These are phyloP conservation scores for Peromyscus attwateri DNA, from an alignment of 2,797 vertebrate species.

Conservation along the genomic window DNA sequence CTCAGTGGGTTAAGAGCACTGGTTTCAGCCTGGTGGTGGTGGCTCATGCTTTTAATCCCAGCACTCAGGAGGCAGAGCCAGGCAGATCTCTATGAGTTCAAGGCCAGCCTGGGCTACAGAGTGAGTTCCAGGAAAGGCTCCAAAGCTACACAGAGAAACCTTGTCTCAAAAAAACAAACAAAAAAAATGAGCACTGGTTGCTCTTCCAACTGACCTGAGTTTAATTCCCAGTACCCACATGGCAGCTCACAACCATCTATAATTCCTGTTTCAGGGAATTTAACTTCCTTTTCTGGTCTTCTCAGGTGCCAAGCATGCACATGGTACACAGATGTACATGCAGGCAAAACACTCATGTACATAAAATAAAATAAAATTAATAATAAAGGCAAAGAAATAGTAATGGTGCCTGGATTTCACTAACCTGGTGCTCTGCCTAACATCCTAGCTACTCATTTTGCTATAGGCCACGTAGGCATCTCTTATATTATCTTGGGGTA, in stretches of 20 bases:
- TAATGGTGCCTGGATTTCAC: background rate
- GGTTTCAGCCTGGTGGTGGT: too few species aligned
- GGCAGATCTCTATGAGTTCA: too few species aligned
- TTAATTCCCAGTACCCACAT: background rate
- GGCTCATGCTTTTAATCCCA: too few species aligned
- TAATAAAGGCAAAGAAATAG: background rate
- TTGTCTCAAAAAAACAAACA: too few species aligned
- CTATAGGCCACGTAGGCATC: background rate
- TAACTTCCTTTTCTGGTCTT: background rate
- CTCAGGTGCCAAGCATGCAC: background rate
- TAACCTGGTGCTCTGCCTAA: background rate
- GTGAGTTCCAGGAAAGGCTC: too few species aligned
- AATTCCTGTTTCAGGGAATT: background rate
- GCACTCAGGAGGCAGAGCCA: too few species aligned
- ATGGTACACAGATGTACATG: too few species aligned
- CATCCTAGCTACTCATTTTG: background rate
- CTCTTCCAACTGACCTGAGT: background rate
- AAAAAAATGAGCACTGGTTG: background rate
- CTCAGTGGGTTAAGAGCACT: background rate
- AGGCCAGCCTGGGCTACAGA: too few species aligned
- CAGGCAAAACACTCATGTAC: background rate
- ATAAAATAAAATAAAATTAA: background rate
- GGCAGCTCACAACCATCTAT: background rate
- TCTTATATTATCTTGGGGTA: background rate
- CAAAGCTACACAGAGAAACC: too few species aligned